phyloP scores from a whole-genome alignment of 1,140 invertebrate species.

The Drosophila kikkawai region DNA sequence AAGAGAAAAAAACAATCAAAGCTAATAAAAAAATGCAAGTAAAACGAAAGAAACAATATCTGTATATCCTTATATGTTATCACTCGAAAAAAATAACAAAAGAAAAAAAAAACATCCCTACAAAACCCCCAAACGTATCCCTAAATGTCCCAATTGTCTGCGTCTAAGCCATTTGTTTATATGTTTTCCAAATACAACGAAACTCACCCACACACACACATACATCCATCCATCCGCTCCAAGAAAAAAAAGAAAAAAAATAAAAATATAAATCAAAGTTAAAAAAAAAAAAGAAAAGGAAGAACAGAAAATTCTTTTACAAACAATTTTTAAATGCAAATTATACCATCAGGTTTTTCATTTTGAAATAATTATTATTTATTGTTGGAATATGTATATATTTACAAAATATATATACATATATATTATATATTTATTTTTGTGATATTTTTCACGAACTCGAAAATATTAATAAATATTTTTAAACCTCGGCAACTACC shows the following conservation, averaged over 20 bases:
- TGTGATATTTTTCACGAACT: slow-evolving; percentile 68
- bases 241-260: slow-evolving; percentile 47
- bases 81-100: slow-evolving; percentile 49
- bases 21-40: slow-evolving; percentile 59
- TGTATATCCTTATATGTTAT: slow-evolving; percentile 80
- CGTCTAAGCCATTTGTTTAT: slow-evolving; percentile 86
- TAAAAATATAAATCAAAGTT: slow-evolving; percentile 35
- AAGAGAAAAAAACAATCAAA: slow-evolving; percentile 50
- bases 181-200: slow-evolving; percentile 83
- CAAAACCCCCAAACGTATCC: slow-evolving; percentile 75
- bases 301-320: slow-evolving; percentile 63
- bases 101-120: slow-evolving; percentile 49
- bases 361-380: slow-evolving; percentile 16
- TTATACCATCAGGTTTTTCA: slow-evolving; percentile 46
- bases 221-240: slow-evolving; percentile 57
- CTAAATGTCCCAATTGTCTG: slow-evolving; percentile 86
- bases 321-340: slow-evolving; percentile 77
- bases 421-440: slow-evolving; percentile 15
- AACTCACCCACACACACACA: slow-evolving; percentile 49
- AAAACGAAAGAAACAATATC: slow-evolving; percentile 62
- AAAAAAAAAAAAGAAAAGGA: slow-evolving; percentile 44
- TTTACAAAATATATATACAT: slow-evolving; percentile 10
- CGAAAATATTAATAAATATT: slow-evolving; percentile 1
- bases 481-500: slow-evolving; percentile 9
- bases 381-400: slow-evolving; percentile 22